Evolutionary conservation across 2,113 vertebrate genomes (phyloP), one percentile per base, ranked within the genome.

Genomic region (Dasyurus viverrinus): DNA sequence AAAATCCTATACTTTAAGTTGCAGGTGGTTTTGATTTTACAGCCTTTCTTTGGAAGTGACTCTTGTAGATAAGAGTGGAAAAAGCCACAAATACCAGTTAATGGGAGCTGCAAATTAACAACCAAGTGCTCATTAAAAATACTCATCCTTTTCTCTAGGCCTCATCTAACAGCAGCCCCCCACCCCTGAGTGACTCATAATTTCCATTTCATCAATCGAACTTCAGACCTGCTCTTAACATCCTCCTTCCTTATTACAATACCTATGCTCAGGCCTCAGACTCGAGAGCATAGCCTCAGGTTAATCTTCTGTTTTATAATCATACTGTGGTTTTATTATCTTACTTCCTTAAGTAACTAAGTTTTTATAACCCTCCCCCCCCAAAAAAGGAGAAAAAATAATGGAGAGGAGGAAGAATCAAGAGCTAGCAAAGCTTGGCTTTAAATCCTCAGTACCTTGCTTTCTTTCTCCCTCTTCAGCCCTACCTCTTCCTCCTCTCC

Each of bases 191-290:
- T 89, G 89, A 76, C 53, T 89, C 55, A 92, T 23, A 92, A 14
- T 92, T 57, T 53, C 42, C 54, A 89, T 89, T 93, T 93, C 84
- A 95, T 53, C 91, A 14, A 90, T 46, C 46, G 92, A 93, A 47
- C 36, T 92, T 54, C 48, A 93, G 90, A 60, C 19, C 46, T 57
- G 16, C 8, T 90, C n/a, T n/a, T n/a, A 27, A 52, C 8, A 36
- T 46, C 30, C 30, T 91, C 36, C 47, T 93, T 57, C 27, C 12
- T 68, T 68, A 3, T 68, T 68, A 57, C 2, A 36, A 68, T 14
- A 36, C 30, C 11, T 36, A 36, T 11, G 30, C 27, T 36, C 30
- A 16, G 60, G 30, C 3, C 25, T 84, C 48, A 27, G 25, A 68
- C 27, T 3, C 2, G 57, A 11, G 90, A 89, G 89, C 92, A 92